Conservation (phyloP, 2,113 vertebrate species). For the Romanogobio albipinnatus region DNA sequence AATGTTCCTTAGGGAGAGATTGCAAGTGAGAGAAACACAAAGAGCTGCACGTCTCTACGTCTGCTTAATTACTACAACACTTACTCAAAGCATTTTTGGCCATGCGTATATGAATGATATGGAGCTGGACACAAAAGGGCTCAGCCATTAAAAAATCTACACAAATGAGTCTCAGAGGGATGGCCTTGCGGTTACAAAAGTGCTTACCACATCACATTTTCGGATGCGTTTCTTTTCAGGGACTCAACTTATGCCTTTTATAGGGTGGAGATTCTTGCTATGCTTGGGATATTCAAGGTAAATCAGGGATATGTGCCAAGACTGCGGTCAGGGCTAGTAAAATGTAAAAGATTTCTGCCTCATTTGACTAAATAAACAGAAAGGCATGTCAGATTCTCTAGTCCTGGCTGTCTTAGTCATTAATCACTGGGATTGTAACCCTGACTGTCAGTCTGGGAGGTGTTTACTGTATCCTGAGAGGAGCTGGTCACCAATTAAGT, state of each 20-base stretch:
- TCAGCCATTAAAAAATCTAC: constrained; percentile 1
- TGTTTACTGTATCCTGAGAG: constrained; percentile 31
- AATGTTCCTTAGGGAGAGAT: constrained; percentile 11
- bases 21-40: neutral
- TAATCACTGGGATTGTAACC: neutral
- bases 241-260: neutral
- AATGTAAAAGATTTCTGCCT: neutral
- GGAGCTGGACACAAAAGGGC: neutral
- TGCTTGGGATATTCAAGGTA: neutral
- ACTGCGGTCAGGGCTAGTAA: neutral
- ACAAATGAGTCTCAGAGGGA: constrained; percentile 2
- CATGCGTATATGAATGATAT: neutral
- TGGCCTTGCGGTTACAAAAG: neutral
- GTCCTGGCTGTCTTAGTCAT: constrained; percentile 20
- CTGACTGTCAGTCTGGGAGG: neutral
- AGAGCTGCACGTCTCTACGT: constrained; percentile 16
- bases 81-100: neutral
- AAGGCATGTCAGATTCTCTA: constrained; percentile 26
- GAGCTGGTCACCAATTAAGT: constrained; percentile 10
- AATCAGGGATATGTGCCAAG: neutral
- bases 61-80: constrained; percentile 15
- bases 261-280: neutral
- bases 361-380: neutral
- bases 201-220: constrained; percentile 6
- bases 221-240: neutral